Conservation (phyloP, 2,113 vertebrate species). For the Sclerurus mexicanus region DNA sequence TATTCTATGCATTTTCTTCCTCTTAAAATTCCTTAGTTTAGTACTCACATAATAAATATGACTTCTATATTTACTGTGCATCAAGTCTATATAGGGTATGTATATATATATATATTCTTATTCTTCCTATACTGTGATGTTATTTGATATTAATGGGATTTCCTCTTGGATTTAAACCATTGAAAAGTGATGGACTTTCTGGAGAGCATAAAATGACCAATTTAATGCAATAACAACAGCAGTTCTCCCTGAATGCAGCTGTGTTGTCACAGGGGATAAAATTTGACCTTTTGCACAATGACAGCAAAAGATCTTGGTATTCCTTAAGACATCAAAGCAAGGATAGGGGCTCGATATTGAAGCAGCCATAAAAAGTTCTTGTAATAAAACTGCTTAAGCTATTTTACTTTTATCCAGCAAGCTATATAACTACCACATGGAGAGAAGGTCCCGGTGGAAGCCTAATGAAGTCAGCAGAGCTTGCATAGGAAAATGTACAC, state of each 20-base stretch:
- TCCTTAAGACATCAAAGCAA: not conserved
- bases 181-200: not conserved
- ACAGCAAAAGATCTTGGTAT: not conserved
- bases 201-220: not conserved
- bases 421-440: fast-evolving
- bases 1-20: not conserved
- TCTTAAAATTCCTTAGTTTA: not conserved
- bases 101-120: not conserved
- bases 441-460: not conserved
- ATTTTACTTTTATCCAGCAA: not conserved
- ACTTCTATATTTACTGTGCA: not conserved
- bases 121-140: not conserved
- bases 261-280: not conserved
- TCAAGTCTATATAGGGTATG: not conserved
- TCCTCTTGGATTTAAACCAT: conserved; percentile 1
- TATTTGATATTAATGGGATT: conserved; percentile 15
- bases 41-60: not conserved
- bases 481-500: not conserved
- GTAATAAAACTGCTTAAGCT: not conserved
- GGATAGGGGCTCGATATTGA: not conserved
- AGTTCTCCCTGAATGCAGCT: not conserved
- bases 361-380: not conserved
- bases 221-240: conserved; percentile 1
- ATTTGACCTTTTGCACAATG: not conserved
- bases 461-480: not conserved